A percentile compares a stretch with the other conserved stretches of the same genome.
These are phyloP conservation scores for Drosophila fuyamai DNA, from an alignment of 1,140 invertebrate genomes.

Conservation along the genomic window DNA sequence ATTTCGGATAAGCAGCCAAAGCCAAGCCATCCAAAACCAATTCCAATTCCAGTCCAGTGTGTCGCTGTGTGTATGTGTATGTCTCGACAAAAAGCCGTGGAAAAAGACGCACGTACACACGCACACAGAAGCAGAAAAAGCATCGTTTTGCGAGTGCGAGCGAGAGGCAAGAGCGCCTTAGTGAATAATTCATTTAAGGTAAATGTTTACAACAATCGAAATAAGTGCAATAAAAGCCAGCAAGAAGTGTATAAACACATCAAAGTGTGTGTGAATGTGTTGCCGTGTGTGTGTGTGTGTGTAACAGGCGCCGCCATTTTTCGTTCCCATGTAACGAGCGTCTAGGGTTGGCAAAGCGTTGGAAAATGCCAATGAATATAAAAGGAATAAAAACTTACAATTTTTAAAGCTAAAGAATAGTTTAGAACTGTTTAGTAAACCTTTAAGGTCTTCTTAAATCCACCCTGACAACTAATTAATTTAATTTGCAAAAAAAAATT, in stretches of 20 bases:
- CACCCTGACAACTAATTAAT: not conserved
- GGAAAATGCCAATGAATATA: not conserved
- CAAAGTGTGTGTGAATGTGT: slow-evolving; percentile 7
- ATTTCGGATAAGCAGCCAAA: slow-evolving; percentile 66
- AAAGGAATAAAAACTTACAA: not conserved
- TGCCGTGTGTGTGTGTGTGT: slow-evolving; percentile 41
- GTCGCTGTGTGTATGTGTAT: slow-evolving; percentile 26
- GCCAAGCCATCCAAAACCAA: slow-evolving; percentile 39
- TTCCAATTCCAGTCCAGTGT: slow-evolving; percentile 18
- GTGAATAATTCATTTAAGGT: slow-evolving; percentile 55
- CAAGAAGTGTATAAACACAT: slow-evolving; percentile 50
- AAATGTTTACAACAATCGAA: slow-evolving; percentile 45
- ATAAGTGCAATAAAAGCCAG: slow-evolving; percentile 22
- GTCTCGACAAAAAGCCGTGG: slow-evolving; percentile 42
- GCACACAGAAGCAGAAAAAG: slow-evolving; percentile 58
- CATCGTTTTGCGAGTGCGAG: slow-evolving; percentile 38
- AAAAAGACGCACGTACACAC: slow-evolving; percentile 41
- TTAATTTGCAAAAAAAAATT: slow-evolving; percentile 4
- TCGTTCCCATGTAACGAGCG: slow-evolving; percentile 70
- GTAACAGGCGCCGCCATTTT: slow-evolving; percentile 75
- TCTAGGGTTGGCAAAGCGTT: slow-evolving; percentile 58
- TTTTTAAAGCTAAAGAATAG: not conserved
- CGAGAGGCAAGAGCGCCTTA: slow-evolving; percentile 38
- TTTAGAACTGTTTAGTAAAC: not conserved
- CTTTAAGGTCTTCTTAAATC: not conserved